A percentile compares a stretch with the other conserved stretches of the same genome.
These are phyloP conservation scores for Rhizoglyphus robini DNA, from an alignment of 1,140 invertebrate genomes.

Conservation along the genomic window DNA sequence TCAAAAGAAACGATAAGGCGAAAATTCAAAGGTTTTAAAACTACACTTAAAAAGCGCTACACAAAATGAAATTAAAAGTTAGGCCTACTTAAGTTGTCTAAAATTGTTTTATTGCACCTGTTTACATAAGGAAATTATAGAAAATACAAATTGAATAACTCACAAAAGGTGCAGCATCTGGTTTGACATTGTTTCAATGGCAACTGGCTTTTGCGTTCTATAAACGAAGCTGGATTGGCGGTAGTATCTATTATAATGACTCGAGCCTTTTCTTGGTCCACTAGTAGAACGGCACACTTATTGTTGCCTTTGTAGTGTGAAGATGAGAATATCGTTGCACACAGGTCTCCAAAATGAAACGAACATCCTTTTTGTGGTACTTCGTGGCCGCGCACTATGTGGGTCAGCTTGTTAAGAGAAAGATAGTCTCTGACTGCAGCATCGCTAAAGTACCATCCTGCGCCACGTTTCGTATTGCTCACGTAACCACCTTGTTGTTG, in stretches of 20 bases:
- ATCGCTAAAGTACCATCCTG: conserved; percentile 52
- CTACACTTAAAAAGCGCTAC: no score
- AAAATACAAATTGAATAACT: no score
- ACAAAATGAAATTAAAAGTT: no score
- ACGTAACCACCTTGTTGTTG: conserved; percentile 44
- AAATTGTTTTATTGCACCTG: no score
- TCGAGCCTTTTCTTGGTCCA: no score
- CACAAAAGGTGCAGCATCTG: no score
- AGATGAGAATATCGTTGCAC: conserved; percentile 51
- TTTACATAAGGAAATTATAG: no score
- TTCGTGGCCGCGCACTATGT: conserved; percentile 56
- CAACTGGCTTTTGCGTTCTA: no score
- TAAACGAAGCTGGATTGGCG: conserved; percentile 28
- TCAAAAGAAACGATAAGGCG: no score
- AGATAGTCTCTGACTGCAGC: conserved; percentile 51
- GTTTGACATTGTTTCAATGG: no score
- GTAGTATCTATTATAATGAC: conserved; percentile 44
- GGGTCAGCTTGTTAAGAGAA: conserved; percentile 45
- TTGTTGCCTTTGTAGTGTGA: conserved; percentile 52
- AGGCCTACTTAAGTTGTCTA: no score
- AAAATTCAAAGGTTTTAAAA: no score
- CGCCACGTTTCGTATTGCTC: conserved; percentile 48
- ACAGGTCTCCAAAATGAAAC: conserved; percentile 43
- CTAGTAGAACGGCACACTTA: conserved; percentile 49
- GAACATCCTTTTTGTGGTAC: conserved; percentile 36